phyloP scores from a whole-genome alignment of 2,113 vertebrate genomes.

The Nettapus auritus region DNA sequence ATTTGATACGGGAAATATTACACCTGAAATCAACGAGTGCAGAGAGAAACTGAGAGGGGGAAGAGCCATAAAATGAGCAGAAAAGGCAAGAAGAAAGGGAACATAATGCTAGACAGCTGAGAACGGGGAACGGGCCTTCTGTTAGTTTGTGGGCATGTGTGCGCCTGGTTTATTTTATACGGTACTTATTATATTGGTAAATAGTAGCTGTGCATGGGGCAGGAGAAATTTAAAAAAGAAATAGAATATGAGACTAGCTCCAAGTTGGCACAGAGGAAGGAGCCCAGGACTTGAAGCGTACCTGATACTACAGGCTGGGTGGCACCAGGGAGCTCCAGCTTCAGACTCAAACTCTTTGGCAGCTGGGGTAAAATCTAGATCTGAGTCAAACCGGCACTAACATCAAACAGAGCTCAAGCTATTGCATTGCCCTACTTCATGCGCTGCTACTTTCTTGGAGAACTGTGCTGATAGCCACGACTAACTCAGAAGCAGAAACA shows the following conservation, averaged over 20 bases:
- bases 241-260: not conserved
- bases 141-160: not conserved
- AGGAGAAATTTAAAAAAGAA: not conserved
- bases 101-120: not conserved
- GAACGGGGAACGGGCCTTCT: not conserved
- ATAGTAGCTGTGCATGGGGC: not conserved
- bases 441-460: not conserved
- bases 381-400: not conserved
- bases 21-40: not conserved
- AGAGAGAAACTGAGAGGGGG: not conserved
- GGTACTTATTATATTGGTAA: not conserved
- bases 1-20: constrained; percentile 29
- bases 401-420: constrained; percentile 3
- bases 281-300: not conserved
- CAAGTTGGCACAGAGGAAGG: not conserved
- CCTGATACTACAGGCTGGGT: not conserved
- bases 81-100: not conserved
- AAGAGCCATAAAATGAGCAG: constrained; percentile 23
- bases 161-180: not conserved
- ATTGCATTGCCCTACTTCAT: not conserved
- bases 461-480: not conserved
- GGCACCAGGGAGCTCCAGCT: not conserved
- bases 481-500: not conserved
- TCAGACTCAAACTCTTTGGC: not conserved
- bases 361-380: not conserved